A percentile compares a stretch with the other conserved stretches of the same genome.
Conservation (phyloP, 1,140 invertebrate species). For the Heliconius hermathena region DNA sequence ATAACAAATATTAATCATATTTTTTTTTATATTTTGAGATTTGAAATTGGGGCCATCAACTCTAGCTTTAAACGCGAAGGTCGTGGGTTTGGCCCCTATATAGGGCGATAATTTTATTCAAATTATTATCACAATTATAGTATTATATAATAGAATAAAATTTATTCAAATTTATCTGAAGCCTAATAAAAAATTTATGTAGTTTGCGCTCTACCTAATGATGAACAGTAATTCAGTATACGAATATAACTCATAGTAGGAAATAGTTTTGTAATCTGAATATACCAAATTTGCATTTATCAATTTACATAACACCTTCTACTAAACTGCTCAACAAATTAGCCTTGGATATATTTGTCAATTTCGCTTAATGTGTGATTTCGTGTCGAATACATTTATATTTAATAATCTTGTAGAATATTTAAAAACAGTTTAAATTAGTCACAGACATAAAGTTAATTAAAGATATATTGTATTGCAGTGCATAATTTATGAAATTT, state of each 20-base stretch:
- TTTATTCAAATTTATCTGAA: background rate
- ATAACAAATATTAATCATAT: too few species aligned
- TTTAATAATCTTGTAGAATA: background rate
- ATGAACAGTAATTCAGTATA: background rate
- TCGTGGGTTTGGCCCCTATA: too few species aligned
- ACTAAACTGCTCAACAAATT: constrained; percentile 19
- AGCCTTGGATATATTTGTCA: constrained; percentile 9
- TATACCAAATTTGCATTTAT: constrained; percentile 28
- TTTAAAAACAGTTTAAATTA: background rate
- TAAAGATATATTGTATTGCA: background rate
- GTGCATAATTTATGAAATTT: background rate
- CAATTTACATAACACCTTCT: constrained; percentile 24
- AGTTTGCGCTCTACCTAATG: background rate
- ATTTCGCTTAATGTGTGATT: constrained; percentile 4
- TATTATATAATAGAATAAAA: background rate
- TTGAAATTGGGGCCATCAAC: too few species aligned
- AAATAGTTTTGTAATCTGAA: constrained; percentile 30
- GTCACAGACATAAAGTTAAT: background rate
- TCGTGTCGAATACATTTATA: constrained; percentile 4
- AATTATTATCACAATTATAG: too few species aligned
- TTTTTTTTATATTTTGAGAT: too few species aligned
- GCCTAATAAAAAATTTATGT: background rate
- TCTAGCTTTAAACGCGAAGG: too few species aligned
- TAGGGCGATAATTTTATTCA: too few species aligned
- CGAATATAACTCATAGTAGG: constrained; percentile 16